These are phyloP conservation scores for Sialis fuliginosa DNA, from an alignment of 2,888 invertebrate genomes.

Conservation along the genomic window DNA sequence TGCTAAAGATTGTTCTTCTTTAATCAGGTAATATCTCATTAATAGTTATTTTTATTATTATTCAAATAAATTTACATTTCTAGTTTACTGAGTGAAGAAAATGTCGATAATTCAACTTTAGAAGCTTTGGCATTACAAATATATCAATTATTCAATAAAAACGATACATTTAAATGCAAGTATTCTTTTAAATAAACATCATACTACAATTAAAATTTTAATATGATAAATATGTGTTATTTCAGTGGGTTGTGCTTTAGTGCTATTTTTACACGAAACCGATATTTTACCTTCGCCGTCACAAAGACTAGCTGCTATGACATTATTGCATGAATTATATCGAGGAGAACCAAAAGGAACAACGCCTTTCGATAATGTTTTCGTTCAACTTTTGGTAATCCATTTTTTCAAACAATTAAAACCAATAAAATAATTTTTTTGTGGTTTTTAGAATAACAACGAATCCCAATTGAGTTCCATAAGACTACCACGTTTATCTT, in stretches of 20 bases:
- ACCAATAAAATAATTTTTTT: slow-evolving; percentile 5
- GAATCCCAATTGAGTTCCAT: slow-evolving; percentile 29
- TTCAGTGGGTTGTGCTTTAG: slow-evolving; percentile 38
- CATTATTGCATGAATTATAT: slow-evolving; percentile 52
- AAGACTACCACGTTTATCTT: slow-evolving; percentile 35
- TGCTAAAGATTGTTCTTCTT: slow-evolving; percentile 29
- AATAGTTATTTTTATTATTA: slow-evolving; percentile 1
- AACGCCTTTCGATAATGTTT: slow-evolving; percentile 54
- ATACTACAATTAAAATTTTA: background rate
- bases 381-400: slow-evolving; percentile 46
- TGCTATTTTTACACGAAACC: slow-evolving; percentile 46
- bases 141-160: slow-evolving; percentile 59
- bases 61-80: slow-evolving; percentile 15
- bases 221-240: slow-evolving; percentile 12
- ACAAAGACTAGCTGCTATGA: slow-evolving; percentile 50
- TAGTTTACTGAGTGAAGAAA: slow-evolving; percentile 56
- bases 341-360: slow-evolving; percentile 42
- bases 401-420: background rate
- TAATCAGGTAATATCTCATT: slow-evolving; percentile 24
- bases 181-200: slow-evolving; percentile 25
- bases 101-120: slow-evolving; percentile 53
- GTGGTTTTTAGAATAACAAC: slow-evolving; percentile 23
- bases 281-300: slow-evolving; percentile 48
- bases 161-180: slow-evolving; percentile 51
- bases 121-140: slow-evolving; percentile 60